Base-by-base conservation (phyloP, 2,113 vertebrate species). In the Paralichthys olivaceus region DNA sequence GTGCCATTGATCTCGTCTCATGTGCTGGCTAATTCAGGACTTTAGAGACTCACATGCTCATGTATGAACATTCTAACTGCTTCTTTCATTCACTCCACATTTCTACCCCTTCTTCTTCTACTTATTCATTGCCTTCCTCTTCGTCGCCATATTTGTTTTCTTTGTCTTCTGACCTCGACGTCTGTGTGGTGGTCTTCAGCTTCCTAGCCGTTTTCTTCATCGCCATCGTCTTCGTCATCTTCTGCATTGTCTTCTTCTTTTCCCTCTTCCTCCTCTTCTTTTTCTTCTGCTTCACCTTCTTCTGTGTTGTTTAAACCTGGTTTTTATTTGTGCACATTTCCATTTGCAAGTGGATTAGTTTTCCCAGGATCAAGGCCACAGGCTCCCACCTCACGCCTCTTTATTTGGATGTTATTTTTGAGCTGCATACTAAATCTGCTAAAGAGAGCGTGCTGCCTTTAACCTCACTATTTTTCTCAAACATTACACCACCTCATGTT, bases 1-100 rank as follows among this genome's bases (percentile, higher is more conserved):
- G 61, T 77, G 64, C 54, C 81, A 83, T 72, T 86, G 84, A 90
- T 91, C 55, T 72, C 37, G 77, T 77, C 77, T 90, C 68, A 37
- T 32, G 54, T 26, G 72, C 74, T 89, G 70, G 84, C 88, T 90
- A 87, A 81, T 81, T 84, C 79, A 84, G 70, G 49, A 14, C 49
- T 20, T 7, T 22, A 20, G 49, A 53, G 49, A 47, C 43, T 53
- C 66, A 49, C 69, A 70, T 40, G 25, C 62, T 56, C 59, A 61
- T 56, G 40, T 70, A 69, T 59, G 26, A 76, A 70, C 56, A 81
- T 72, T 51, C 19, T 12, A 25, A 13, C 59, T 1, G 2, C 37
- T 40, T 59, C 34, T 59, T 72, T 83, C 47, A 77, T 23, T 17
- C 26, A 55, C 19, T 54, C 62, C 58, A 80, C 32, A 65, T 77